A percentile compares a stretch with the other conserved stretches of the same genome.
These are phyloP conservation scores for Papilio aristodemus DNA, from an alignment of 1,140 invertebrate species.

Conservation along the genomic window DNA sequence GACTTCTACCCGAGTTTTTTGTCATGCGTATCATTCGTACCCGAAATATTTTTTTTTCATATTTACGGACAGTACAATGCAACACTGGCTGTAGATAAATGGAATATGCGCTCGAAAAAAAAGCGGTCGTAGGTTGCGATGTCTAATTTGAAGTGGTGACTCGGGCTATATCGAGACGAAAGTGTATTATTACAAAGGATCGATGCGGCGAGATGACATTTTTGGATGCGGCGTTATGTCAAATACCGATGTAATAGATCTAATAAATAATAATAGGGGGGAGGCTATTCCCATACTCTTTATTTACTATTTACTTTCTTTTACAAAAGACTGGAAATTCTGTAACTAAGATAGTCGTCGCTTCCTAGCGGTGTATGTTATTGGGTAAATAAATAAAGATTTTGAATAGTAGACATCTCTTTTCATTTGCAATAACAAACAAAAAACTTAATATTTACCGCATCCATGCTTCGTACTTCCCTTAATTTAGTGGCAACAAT, in stretches of 20 bases:
- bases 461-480: constrained; percentile 14
- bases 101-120: constrained; percentile 26
- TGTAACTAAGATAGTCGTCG: too few species aligned
- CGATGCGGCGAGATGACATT: background rate
- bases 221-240: constrained; percentile 15
- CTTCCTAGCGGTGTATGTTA: too few species aligned
- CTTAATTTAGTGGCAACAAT: constrained; percentile 17
- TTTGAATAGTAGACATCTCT: too few species aligned
- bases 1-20: constrained; percentile 29
- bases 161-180: constrained; percentile 26
- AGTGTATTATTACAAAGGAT: constrained; percentile 20
- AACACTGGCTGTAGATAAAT: constrained; percentile 33
- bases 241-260: background rate
- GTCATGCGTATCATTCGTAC: constrained; percentile 28
- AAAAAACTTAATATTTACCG: constrained; percentile 13
- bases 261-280: too few species aligned
- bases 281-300: too few species aligned
- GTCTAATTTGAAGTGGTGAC: constrained; percentile 34
- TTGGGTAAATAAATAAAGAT: too few species aligned
- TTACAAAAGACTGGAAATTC: too few species aligned
- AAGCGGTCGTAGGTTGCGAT: constrained; percentile 26
- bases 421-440: too few species aligned
- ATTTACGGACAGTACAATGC: constrained; percentile 34
- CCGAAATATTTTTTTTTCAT: constrained; percentile 20
- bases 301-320: too few species aligned